These are phyloP conservation scores for Plagiodera versicolora DNA, from an alignment of 2,888 invertebrate genomes.

Conservation along the genomic window DNA sequence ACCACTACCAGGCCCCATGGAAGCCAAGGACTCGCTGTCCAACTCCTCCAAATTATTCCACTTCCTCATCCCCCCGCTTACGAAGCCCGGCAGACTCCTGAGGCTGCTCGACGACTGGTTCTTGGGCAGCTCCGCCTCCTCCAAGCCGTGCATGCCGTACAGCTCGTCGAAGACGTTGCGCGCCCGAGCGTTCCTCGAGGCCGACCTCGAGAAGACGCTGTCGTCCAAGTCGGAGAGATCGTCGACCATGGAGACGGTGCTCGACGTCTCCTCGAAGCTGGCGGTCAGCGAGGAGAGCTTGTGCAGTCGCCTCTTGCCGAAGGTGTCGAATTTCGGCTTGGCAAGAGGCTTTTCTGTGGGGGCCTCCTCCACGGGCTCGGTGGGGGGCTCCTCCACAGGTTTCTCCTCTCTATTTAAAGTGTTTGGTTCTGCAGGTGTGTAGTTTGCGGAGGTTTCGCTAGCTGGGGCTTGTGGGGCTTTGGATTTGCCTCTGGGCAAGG, in stretches of 20 bases:
- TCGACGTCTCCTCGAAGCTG: no score
- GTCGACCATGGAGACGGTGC: no score
- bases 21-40: slow-evolving; percentile 43
- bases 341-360: no score
- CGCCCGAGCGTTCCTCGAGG: slow-evolving; percentile 21
- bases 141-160: slow-evolving; percentile 37
- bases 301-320: slow-evolving; percentile 43
- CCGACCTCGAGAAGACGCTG: slow-evolving; percentile 37
- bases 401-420: neutral
- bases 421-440: slow-evolving; percentile 1
- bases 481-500: slow-evolving; percentile 40
- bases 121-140: slow-evolving; percentile 25
- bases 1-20: slow-evolving; percentile 36
- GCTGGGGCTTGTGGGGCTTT: slow-evolving; percentile 34
- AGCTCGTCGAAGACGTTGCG: slow-evolving; percentile 36
- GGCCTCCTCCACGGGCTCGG: no score
- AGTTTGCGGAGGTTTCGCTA: slow-evolving; percentile 15
- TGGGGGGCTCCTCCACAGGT: no score
- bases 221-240: slow-evolving; percentile 41
- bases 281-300: slow-evolving; percentile 37
- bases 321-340: slow-evolving; percentile 38
- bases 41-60: slow-evolving; percentile 49
- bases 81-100: slow-evolving; percentile 42
- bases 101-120: slow-evolving; percentile 42
- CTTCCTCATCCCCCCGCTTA: slow-evolving; percentile 44